Conservation (phyloP, 2,113 vertebrate genomes). For the Petroica traversi region DNA sequence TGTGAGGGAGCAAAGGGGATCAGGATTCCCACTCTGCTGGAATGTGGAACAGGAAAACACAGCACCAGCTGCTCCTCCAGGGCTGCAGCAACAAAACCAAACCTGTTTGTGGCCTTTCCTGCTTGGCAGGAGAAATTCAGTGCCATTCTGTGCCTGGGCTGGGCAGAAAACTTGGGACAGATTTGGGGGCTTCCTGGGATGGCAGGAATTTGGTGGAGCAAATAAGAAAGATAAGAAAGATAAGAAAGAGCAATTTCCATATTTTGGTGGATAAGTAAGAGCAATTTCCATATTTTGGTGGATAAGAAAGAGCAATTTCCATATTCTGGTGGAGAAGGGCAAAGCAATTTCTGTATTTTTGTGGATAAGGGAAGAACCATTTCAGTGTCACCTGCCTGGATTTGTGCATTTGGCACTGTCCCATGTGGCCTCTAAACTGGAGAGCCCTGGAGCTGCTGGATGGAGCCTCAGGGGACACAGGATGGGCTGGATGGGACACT, state of each 20-base stretch:
- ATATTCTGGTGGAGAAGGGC: neutral
- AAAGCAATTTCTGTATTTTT: neutral
- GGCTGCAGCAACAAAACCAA: neutral
- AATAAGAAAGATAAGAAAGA: too few species aligned
- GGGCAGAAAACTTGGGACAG: neutral
- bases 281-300: neutral
- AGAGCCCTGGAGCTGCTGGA: rapidly evolving
- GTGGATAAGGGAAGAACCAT: neutral
- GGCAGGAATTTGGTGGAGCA: neutral
- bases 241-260: neutral
- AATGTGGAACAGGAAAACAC: neutral
- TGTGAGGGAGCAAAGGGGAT: neutral
- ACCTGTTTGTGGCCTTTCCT: neutral
- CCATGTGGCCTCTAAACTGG: neutral
- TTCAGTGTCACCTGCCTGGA: rapidly evolving
- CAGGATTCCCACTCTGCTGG: neutral
- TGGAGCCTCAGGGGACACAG: neutral
- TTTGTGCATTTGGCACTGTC: neutral
- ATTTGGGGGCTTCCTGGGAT: neutral
- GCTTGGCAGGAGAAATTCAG: neutral
- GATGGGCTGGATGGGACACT: neutral
- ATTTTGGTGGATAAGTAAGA: neutral
- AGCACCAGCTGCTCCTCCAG: neutral
- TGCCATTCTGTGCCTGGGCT: neutral
- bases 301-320: too few species aligned